Conservation (phyloP, 2,797 vertebrate species). For the Neosilurus mollespiculum region DNA sequence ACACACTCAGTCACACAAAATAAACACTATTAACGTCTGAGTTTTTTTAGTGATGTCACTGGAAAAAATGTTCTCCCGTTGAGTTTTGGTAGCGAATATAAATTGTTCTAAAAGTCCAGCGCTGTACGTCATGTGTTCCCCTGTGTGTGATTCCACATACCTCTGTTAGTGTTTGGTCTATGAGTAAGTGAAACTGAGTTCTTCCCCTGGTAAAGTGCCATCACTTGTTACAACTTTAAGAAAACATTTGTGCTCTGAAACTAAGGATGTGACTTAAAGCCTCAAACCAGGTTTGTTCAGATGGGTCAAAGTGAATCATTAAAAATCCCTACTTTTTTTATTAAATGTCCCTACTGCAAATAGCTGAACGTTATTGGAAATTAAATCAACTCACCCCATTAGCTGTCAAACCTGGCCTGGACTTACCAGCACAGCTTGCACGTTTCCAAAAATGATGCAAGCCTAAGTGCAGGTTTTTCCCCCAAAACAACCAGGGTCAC, state of each 20-base stretch:
- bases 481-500: constrained; percentile 22
- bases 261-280: constrained; percentile 16
- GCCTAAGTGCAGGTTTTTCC: constrained; percentile 16
- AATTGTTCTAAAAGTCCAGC: constrained; percentile 10
- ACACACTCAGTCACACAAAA: neutral
- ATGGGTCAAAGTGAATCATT: constrained; percentile 18
- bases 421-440: constrained; percentile 21
- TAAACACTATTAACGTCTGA: constrained; percentile 4
- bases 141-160: constrained; percentile 22
- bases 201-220: constrained; percentile 14
- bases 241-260: constrained; percentile 25
- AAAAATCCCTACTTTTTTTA: no score
- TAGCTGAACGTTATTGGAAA: constrained; percentile 37
- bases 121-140: neutral
- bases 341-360: constrained; percentile 9
- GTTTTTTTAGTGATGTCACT: neutral
- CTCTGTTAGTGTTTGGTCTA: constrained; percentile 1
- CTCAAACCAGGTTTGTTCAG: constrained; percentile 10
- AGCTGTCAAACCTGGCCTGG: constrained; percentile 31
- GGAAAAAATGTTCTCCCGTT: neutral
- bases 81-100: constrained; percentile 20
- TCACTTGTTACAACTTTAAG: constrained; percentile 10
- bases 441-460: constrained; percentile 47
- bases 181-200: constrained; percentile 12
- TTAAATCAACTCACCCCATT: constrained; percentile 36